Conservation (phyloP, 2,113 vertebrate genomes). For the Epinephelus moara region DNA sequence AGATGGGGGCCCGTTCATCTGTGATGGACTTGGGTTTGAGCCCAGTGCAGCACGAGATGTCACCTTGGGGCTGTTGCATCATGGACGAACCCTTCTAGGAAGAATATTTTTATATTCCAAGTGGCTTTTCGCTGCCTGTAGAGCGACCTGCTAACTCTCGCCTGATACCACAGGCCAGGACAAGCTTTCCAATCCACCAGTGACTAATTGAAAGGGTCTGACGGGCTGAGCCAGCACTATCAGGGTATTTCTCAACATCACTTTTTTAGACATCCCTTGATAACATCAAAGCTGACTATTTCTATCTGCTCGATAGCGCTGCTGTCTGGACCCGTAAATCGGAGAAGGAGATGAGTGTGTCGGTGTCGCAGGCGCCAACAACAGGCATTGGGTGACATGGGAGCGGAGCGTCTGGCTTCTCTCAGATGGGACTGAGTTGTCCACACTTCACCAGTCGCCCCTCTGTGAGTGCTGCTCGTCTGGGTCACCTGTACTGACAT, state of each 20-base stretch:
- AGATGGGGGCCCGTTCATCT: background rate
- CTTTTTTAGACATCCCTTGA: constrained; percentile 56
- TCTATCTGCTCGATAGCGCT: constrained; percentile 72
- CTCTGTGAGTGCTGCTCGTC: constrained; percentile 48
- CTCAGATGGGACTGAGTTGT: constrained; percentile 69
- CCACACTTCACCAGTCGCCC: constrained; percentile 69
- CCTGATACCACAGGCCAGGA: constrained; percentile 50
- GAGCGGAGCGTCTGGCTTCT: constrained; percentile 69
- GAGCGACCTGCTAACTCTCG: constrained; percentile 39
- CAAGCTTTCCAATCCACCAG: constrained; percentile 34
- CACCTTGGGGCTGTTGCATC: constrained; percentile 12
- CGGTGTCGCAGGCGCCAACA: constrained; percentile 63
- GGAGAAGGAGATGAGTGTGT: constrained; percentile 68
- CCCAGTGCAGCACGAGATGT: background rate
- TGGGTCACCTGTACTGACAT: constrained; percentile 54
- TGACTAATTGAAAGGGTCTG: constrained; percentile 61
- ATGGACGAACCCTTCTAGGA: constrained; percentile 38
- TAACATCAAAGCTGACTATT: constrained; percentile 82
- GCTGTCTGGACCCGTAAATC: constrained; percentile 32
- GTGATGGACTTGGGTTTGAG: background rate
- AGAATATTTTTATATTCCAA: constrained; percentile 32
- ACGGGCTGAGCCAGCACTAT: constrained; percentile 48
- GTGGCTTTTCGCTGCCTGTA: constrained; percentile 12
- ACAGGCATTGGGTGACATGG: constrained; percentile 64
- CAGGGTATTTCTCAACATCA: constrained; percentile 51